Evolutionary conservation across 1,140 invertebrate species (phyloP).

Genomic region (Hetaerina americana): DNA sequence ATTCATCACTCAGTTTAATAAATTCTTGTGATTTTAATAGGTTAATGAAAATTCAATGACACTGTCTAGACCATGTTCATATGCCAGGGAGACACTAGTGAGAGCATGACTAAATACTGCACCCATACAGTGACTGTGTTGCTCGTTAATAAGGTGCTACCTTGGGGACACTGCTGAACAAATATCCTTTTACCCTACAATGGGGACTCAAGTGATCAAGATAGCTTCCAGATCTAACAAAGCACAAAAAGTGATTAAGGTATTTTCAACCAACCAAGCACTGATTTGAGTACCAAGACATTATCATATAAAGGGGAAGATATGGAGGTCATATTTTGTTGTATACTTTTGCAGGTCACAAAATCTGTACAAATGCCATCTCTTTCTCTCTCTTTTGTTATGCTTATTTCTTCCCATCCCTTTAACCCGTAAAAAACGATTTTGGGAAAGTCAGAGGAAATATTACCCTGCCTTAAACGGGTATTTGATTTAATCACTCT

Average conservation of each 20-base stretch:
- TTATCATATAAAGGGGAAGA: not conserved
- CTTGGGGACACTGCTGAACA: not conserved
- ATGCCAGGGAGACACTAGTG: not conserved
- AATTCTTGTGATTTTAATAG: not conserved
- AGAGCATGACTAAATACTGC: not conserved
- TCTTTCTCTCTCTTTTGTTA: not conserved
- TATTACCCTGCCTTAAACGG: not conserved
- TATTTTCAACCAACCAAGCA: not conserved
- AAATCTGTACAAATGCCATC: slow-evolving; percentile 1
- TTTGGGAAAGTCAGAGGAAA: not conserved
- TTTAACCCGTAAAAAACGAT: not conserved
- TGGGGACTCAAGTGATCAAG: not conserved
- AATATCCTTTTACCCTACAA: not conserved
- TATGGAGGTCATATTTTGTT: not conserved
- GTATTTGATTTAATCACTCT: not conserved
- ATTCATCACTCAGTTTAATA: not conserved
- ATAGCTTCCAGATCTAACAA: not conserved
- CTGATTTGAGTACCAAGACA: not conserved
- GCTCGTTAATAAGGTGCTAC: not conserved
- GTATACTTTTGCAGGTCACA: not conserved
- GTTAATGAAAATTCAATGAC: not conserved
- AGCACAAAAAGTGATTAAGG: not conserved
- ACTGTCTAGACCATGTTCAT: not conserved
- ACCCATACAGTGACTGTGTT: not conserved
- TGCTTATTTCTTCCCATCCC: not conserved